Percentiles rank a stretch among this genome's conserved stretches.
Evolutionary conservation across 2,113 vertebrate genomes (phyloP).

Genomic region (Lethenteron reissneri): DNA sequence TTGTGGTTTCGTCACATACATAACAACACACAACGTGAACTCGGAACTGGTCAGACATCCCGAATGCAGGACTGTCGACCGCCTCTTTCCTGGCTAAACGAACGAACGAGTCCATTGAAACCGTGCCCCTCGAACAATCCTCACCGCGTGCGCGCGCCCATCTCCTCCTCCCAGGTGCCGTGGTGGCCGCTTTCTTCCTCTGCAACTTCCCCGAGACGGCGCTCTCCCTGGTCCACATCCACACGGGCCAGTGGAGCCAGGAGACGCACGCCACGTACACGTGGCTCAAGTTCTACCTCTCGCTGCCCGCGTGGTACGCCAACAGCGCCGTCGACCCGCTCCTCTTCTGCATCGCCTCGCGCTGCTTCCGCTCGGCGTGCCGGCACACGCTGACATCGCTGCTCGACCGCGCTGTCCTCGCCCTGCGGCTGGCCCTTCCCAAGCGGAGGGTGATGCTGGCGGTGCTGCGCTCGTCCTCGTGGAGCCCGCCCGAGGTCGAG

Average conservation of each 20-base stretch:
- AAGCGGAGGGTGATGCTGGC: too few species aligned
- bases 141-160: not conserved
- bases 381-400: constrained; percentile 21
- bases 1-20: too few species aligned
- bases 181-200: constrained; percentile 29
- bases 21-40: too few species aligned
- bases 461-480: too few species aligned
- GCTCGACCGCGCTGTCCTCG: constrained; percentile 11
- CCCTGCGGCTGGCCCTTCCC: too few species aligned
- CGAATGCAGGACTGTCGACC: too few species aligned
- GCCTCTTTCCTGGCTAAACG: too few species aligned
- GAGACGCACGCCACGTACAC: constrained; percentile 23
- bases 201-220: constrained; percentile 36
- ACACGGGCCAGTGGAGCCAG: constrained; percentile 25
- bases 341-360: constrained; percentile 34
- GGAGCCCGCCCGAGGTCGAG: too few species aligned
- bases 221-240: constrained; percentile 33
- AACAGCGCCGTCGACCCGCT: constrained; percentile 32
- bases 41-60: too few species aligned
- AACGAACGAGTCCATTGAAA: not conserved
- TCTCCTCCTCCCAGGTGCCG: constrained; percentile 21
- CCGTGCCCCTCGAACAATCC: not conserved
- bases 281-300: constrained; percentile 28
- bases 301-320: constrained; percentile 34
- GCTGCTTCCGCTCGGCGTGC: constrained; percentile 27